Evolutionary conservation across 2,888 invertebrate genomes (phyloP), one percentile per base, ranked within the genome.

Genomic region (Phortica okadai): DNA sequence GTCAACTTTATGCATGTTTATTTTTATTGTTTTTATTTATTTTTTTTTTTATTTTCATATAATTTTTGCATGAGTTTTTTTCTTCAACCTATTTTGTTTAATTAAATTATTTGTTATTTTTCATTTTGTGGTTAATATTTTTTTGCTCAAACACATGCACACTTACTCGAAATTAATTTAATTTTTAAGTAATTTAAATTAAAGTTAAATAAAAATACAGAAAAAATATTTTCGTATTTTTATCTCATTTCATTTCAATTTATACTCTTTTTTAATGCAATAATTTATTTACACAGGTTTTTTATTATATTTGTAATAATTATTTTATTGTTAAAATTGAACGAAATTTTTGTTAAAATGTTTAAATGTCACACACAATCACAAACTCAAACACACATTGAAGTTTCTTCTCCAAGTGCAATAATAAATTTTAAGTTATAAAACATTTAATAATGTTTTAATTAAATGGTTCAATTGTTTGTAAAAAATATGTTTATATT

Each of bases 111-210:
- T 50, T 56, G 70, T 56, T 72, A 72, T 72, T 72, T 72, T 72
- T 56, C 70, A 72, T 72, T 72, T 54, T 72, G 70, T 44, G 70
- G 70, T 72, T 72, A 72, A 72, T 62, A 62, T 72, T 72, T 72
- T 66, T 66, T 41, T 66, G 42, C 42, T 8, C 16, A 45, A 7
- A 72, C 54, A 33, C 54, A 25, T n/a, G 56, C 45, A 44, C 14
- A 62, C 33, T 62, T 10, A 62, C 62, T 25, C 25, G 56, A 50
- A 72, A 72, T 72, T 72, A 72, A 72, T 72, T 72, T 72, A 72
- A 72, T 72, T 72, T 72, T 72, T 72, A 72, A 72, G 70, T 72
- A 72, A 72, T 72, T 72, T 72, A 72, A 72, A 72, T 54, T 72
- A 33, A 72, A 72, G 70, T 72, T 54, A 56, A 72, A 64, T 41